Conservation (phyloP, 2,888 invertebrate genomes). For the Polydrusus cervinus region DNA sequence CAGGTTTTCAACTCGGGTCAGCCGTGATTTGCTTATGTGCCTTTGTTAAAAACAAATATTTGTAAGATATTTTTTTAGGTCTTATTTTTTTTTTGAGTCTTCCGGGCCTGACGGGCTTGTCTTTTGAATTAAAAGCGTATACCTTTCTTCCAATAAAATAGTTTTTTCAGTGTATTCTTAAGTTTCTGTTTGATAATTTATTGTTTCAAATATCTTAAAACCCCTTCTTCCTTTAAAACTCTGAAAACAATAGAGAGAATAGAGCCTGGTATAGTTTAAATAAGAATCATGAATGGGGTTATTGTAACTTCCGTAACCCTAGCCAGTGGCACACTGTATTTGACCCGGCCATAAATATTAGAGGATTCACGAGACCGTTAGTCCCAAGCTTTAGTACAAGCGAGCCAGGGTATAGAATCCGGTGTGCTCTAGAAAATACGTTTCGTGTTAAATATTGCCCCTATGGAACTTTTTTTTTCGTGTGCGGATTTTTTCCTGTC, state of each 20-base stretch:
- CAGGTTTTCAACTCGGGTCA: no score
- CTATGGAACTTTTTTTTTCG: conserved; percentile 14
- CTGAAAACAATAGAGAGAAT: neutral
- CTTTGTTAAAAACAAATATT: no score
- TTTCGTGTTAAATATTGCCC: conserved; percentile 29
- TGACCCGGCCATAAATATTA: conserved; percentile 34
- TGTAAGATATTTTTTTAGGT: no score
- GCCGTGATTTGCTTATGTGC: no score
- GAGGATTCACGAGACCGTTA: conserved; percentile 33
- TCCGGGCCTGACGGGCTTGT: no score
- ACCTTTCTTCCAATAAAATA: no score
- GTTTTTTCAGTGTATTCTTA: no score
- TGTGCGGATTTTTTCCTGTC: neutral
- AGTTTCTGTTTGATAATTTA: no score
- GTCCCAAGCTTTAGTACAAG: conserved; percentile 26
- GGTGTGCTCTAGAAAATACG: conserved; percentile 30
- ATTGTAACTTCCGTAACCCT: conserved; percentile 16
- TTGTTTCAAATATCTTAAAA: no score
- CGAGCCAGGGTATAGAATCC: conserved; percentile 21
- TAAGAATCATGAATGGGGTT: conserved; percentile 19
- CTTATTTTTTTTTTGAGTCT: no score
- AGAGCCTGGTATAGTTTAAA: neutral
- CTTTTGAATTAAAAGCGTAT: no score
- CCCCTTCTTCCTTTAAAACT: no score
- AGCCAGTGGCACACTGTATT: conserved; percentile 25